These are phyloP conservation scores for Platysternon megacephalum DNA, from an alignment of 2,113 vertebrate species.

Conservation along the genomic window DNA sequence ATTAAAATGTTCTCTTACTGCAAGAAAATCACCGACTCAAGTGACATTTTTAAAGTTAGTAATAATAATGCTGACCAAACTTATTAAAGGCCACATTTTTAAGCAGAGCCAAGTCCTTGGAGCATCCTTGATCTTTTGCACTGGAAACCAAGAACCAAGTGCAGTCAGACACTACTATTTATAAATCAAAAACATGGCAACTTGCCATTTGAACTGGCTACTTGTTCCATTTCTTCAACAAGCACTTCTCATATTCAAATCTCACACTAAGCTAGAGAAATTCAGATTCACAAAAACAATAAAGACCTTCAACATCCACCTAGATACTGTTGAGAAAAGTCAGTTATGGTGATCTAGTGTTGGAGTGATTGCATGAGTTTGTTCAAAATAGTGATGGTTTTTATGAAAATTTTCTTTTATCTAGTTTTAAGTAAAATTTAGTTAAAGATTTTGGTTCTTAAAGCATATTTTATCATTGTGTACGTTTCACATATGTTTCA, in stretches of 20 bases:
- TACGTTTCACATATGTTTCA: too few species aligned
- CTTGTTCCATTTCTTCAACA: neutral
- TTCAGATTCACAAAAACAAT: neutral
- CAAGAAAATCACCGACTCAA: neutral
- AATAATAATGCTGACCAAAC: neutral
- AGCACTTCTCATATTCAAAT: neutral
- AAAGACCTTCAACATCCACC: neutral
- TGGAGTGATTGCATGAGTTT: neutral
- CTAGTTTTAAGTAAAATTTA: too few species aligned
- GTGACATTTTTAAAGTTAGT: neutral
- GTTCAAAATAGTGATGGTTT: too few species aligned
- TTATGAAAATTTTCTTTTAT: neutral
- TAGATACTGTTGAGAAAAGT: neutral
- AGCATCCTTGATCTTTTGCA: neutral
- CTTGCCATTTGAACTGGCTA: neutral
- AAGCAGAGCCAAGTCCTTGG: neutral
- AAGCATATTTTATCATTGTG: too few species aligned
- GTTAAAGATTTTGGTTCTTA: too few species aligned
- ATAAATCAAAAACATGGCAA: neutral
- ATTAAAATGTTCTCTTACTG: neutral
- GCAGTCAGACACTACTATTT: neutral
- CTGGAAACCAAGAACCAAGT: neutral
- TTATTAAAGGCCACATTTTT: neutral
- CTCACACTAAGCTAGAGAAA: neutral
- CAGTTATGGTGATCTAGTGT: neutral